Conservation (phyloP, 1,140 invertebrate genomes). For the Magallana gigas region DNA sequence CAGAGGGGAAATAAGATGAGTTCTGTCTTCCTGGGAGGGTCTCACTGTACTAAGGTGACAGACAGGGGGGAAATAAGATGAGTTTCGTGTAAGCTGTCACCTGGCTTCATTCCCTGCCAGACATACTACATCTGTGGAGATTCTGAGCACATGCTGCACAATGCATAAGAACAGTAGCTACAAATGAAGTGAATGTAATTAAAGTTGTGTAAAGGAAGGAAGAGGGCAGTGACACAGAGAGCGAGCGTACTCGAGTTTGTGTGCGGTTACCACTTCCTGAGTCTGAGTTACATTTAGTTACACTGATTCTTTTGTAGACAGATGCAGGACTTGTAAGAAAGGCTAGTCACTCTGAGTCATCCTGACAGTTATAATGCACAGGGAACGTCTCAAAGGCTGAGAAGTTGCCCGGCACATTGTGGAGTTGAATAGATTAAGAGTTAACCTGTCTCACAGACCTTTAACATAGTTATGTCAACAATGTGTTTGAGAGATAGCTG, state of each 20-base stretch:
- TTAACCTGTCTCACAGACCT: constrained; percentile 16
- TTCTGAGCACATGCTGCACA: not conserved
- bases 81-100: not conserved
- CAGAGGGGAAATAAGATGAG: not conserved
- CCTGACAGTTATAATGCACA: constrained; percentile 21
- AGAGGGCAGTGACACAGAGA: constrained; percentile 6
- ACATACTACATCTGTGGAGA: not conserved
- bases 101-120: not conserved
- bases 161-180: constrained; percentile 2
- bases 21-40: not conserved
- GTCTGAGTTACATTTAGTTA: not conserved
- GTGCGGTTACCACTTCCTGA: constrained; percentile 22
- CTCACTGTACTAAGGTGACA: not conserved
- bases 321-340: constrained; percentile 9
- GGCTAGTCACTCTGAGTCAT: constrained; percentile 22
- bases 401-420: not conserved
- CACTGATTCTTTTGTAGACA: constrained; percentile 26
- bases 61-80: not conserved
- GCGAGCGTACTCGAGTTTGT: not conserved
- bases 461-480: constrained; percentile 30
- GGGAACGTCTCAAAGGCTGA: constrained; percentile 5
- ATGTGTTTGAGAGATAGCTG: constrained; percentile 2
- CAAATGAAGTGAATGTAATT: constrained; percentile 16
- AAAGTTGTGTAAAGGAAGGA: constrained; percentile 22
- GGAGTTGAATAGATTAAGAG: not conserved